phyloP scores from a whole-genome alignment of 2,797 vertebrate species.

The Clarias laeviceps region DNA sequence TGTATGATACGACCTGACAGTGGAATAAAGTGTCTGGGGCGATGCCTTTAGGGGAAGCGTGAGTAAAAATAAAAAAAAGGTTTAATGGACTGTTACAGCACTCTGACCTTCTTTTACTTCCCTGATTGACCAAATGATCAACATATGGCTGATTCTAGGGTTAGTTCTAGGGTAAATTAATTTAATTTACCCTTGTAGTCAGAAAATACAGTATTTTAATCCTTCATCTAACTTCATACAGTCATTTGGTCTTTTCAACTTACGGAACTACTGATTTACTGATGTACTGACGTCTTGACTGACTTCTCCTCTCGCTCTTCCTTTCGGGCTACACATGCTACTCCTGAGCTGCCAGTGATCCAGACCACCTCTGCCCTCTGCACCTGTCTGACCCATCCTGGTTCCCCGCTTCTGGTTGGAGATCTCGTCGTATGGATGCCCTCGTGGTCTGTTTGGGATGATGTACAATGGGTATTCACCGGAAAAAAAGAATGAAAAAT shows the following conservation, averaged over 20 bases:
- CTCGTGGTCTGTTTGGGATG: too few relatives aligned
- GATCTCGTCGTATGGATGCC: too few relatives aligned
- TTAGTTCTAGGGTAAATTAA: background rate
- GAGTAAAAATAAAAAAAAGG: background rate
- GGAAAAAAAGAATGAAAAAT: too few relatives aligned
- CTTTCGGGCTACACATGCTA: too few relatives aligned
- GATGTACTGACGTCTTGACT: background rate
- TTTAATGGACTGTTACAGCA: background rate
- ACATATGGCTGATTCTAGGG: background rate
- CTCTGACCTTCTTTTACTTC: background rate
- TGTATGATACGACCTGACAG: background rate
- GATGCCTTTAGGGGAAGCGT: background rate
- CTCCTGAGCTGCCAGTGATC: too few relatives aligned
- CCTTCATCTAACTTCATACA: background rate
- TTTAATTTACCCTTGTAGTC: too few relatives aligned
- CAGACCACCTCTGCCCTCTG: too few relatives aligned
- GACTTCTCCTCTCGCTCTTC: too few relatives aligned
- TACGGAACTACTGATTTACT: background rate
- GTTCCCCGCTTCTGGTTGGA: too few relatives aligned
- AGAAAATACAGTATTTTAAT: background rate
- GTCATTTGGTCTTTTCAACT: background rate
- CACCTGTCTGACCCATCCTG: too few relatives aligned
- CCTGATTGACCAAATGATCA: background rate
- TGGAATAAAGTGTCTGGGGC: background rate
- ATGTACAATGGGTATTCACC: too few relatives aligned